Conservation (phyloP, 2,797 vertebrate genomes). For the Silurus aristotelis region DNA sequence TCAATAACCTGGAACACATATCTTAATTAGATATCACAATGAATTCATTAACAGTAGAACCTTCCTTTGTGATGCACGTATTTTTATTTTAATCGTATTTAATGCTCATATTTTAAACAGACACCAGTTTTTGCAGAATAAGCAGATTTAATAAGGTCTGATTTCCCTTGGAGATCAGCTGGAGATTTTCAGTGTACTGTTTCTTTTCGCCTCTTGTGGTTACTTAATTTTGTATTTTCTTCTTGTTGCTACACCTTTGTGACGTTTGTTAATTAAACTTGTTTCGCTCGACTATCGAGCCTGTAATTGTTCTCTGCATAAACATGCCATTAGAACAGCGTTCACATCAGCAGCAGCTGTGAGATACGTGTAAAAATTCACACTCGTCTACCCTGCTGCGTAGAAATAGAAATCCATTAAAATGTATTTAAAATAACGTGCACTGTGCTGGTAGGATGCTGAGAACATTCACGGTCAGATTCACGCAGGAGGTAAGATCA, state of each 20-base stretch:
- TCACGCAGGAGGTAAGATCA: neutral
- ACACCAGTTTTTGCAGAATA: neutral
- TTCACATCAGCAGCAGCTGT: constrained; percentile 15
- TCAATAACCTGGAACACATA: neutral
- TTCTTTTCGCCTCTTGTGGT: neutral
- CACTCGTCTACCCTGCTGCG: constrained; percentile 6
- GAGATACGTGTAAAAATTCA: neutral
- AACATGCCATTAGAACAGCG: constrained; percentile 11
- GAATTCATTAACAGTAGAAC: too few species aligned
- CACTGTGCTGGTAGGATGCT: neutral
- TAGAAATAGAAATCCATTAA: neutral
- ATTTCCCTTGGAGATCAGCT: neutral
- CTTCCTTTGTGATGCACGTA: neutral
- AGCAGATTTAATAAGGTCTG: neutral
- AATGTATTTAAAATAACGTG: neutral
- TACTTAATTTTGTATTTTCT: neutral
- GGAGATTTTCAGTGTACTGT: neutral
- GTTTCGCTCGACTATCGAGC: neutral
- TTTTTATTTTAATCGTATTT: constrained; percentile 10
- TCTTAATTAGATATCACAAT: neutral
- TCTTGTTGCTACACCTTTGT: neutral
- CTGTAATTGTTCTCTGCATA: neutral
- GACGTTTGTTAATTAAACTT: constrained; percentile 15
- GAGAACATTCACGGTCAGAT: neutral
- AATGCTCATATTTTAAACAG: neutral